Evolutionary conservation across 2,888 invertebrate species (phyloP).

Genomic region (Dryadula phaetusa): DNA sequence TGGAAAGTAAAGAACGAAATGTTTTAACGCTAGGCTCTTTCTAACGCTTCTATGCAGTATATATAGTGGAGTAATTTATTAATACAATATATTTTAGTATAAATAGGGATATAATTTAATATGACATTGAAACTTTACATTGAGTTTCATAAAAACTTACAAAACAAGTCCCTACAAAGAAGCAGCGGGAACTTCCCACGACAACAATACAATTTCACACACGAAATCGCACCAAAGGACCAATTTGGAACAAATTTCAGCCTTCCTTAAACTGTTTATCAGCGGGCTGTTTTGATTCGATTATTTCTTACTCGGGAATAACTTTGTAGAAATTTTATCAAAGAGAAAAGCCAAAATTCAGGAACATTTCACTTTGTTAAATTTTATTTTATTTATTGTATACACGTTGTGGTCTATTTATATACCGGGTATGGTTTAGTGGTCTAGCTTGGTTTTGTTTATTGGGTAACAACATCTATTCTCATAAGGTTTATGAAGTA

Average conservation of each 20-base stretch:
- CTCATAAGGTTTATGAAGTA: no score
- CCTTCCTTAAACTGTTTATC: conserved; percentile 32
- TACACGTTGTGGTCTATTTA: background rate
- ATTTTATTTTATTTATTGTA: background rate
- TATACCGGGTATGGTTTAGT: no score
- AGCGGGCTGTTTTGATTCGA: conserved; percentile 31
- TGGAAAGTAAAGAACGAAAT: no score
- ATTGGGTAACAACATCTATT: no score
- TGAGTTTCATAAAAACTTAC: background rate
- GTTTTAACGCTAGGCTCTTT: no score
- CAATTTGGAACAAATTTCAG: conserved; percentile 48
- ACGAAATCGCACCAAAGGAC: conserved; percentile 48
- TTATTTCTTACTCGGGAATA: conserved; percentile 21
- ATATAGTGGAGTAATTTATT: no score
- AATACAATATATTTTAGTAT: no score
- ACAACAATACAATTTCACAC: conserved; percentile 51
- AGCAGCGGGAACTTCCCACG: conserved; percentile 27
- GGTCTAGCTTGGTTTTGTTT: no score
- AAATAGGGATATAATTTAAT: background rate
- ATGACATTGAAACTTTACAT: background rate
- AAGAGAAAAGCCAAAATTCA: conserved; percentile 6
- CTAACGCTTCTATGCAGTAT: no score
- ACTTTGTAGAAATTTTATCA: conserved; percentile 18
- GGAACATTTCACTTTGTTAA: background rate
- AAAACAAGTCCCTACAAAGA: background rate